Percentiles rank a stretch among this genome's conserved stretches.
These are phyloP conservation scores for Ctenodactylus gundi DNA, from an alignment of 2,113 vertebrate species.

Conservation along the genomic window DNA sequence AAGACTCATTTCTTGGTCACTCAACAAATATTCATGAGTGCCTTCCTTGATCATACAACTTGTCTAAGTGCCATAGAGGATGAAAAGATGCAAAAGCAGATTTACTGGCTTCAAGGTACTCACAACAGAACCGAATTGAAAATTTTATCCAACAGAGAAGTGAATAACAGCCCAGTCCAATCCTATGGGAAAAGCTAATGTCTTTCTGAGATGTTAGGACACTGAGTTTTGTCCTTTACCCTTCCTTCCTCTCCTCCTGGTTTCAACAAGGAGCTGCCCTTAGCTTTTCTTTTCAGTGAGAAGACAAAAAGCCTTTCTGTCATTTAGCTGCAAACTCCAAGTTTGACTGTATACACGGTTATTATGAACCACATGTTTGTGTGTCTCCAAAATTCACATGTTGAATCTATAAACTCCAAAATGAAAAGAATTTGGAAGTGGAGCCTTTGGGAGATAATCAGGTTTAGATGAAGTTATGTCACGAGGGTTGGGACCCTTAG, in stretches of 20 bases:
- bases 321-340: neutral
- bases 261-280: neutral
- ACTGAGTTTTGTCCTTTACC: neutral
- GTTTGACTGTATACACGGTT: neutral
- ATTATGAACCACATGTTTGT: neutral
- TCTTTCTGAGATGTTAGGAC: neutral
- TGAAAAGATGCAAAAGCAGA: neutral
- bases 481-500: neutral
- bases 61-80: neutral
- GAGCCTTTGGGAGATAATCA: neutral
- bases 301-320: neutral
- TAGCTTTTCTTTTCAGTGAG: neutral
- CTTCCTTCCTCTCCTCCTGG: neutral
- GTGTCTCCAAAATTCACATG: neutral
- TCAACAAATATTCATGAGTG: neutral
- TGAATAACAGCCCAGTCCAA: neutral
- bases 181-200: neutral
- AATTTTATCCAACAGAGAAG: neutral
- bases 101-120: neutral
- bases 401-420: too few species aligned
- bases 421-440: neutral
- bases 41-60: neutral
- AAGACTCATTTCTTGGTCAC: neutral
- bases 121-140: neutral
- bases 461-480: neutral